Evolutionary conservation across 2,888 invertebrate species (phyloP).

Genomic region (Hypena proboscidalis): DNA sequence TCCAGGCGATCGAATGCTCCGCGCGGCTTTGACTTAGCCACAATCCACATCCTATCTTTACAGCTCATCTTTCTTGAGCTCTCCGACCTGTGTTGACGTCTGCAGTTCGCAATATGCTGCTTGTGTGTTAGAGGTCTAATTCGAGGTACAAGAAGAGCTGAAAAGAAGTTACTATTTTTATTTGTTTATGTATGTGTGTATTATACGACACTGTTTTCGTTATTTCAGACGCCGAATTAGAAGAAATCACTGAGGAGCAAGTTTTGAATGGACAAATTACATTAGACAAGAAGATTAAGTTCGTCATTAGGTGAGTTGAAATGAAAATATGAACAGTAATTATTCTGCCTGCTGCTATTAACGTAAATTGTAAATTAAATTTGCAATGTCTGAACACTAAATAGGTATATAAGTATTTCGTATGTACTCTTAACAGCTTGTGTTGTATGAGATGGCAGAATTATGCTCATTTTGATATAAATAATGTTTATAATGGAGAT

Average conservation of each 20-base stretch:
- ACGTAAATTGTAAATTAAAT: conserved; percentile 1
- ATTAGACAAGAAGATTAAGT: conserved; percentile 50
- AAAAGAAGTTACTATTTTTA: too few species aligned
- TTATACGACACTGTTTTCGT: not conserved
- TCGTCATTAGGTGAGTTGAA: conserved; percentile 60
- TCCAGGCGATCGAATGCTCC: too few species aligned
- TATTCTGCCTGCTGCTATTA: not conserved
- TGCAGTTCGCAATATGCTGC: too few species aligned
- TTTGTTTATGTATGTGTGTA: not conserved
- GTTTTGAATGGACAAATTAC: conserved; percentile 42
- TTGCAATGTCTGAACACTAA: conserved; percentile 35
- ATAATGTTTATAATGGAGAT: not conserved
- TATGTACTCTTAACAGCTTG: conserved; percentile 59
- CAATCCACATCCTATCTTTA: too few species aligned
- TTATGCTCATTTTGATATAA: not conserved
- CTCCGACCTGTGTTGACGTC: too few species aligned
- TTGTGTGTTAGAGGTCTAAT: too few species aligned
- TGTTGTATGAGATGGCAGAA: conserved; percentile 35
- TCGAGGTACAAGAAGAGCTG: too few species aligned
- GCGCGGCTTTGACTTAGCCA: too few species aligned
- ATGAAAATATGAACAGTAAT: not conserved
- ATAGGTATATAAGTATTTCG: conserved; percentile 60
- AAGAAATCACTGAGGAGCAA: conserved; percentile 47
- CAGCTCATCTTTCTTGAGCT: too few species aligned
- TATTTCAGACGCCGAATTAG: conserved; percentile 27